Evolutionary conservation across 2,113 vertebrate genomes (phyloP), one percentile per base, ranked within the genome.

Genomic region (Panthera leo): DNA sequence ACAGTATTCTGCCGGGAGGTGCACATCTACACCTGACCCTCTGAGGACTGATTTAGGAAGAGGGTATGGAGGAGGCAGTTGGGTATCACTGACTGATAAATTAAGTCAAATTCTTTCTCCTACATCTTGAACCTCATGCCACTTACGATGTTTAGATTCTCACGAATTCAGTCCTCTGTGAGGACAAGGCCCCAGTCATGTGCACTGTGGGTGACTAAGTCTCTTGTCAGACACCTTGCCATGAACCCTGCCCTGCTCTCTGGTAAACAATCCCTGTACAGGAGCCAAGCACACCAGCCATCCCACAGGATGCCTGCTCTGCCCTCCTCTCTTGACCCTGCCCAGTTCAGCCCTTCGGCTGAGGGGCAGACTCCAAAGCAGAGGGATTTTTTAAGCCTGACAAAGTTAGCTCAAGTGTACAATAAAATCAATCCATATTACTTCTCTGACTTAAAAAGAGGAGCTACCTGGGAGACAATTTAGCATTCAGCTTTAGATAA

Each of bases 241-340:
- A 6, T 85, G 96, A 97, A 95, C 97, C 80, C 87, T 92, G 71
- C 79, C 73, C 96, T 48, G 21, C 65, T 85, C 68, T 76, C 82
- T 51, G 45, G 71, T 48, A 86, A 97, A 97, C 87, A 94, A 36
- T 8, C 67, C 29, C 76, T 61, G 90, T 53, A 70, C 80, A 14
- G 39, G 55, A 95, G 71, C 51, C 89, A 58, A 31, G 34, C 36
- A 42, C 10, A 25, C 76, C 18, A 36, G 48, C 48, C 19, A 21
- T 70, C 27, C 34, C 34, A 18, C 2, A 3, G 88, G 82, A 23
- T 13, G 58, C 34, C 87, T 23, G 42, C 31, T 95, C 45, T 13
- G 48, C 84, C 80, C 73, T 76, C 78, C 5, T 31, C 21, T 29
- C 75, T 6, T 5, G 19, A 76, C 76, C 27, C 27, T 61, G 65